Evolutionary conservation across 2,113 vertebrate genomes (phyloP).

Genomic region (Alethe castanea): DNA sequence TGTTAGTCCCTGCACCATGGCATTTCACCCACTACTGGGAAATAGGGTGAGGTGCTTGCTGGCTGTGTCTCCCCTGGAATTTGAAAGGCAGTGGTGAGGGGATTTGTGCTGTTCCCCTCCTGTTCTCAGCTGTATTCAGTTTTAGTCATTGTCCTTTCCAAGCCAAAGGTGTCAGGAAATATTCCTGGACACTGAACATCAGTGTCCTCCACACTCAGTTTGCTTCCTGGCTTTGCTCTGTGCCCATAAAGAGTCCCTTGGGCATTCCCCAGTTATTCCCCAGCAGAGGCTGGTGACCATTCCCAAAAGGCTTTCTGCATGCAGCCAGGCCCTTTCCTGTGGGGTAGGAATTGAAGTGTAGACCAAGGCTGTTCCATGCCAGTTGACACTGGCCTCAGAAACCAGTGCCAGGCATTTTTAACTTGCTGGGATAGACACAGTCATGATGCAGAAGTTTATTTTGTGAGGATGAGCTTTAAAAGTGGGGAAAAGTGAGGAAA

Average conservation of each 20-base stretch:
- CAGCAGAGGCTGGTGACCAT: background rate
- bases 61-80: background rate
- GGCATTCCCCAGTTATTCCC: background rate
- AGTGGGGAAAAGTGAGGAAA: too few species aligned
- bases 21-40: background rate
- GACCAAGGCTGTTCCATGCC: background rate
- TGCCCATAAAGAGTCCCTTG: background rate
- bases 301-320: background rate
- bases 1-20: background rate
- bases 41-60: background rate
- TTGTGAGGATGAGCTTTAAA: background rate
- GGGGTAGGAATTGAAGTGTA: background rate
- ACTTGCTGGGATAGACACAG: background rate
- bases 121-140: background rate
- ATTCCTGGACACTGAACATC: background rate
- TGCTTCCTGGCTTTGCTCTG: background rate
- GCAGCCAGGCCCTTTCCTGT: background rate
- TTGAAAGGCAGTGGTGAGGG: background rate
- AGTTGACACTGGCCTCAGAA: background rate
- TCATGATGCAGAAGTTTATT: background rate
- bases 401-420: background rate
- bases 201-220: background rate
- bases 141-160: background rate
- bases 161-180: background rate
- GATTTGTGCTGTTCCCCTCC: background rate